Base-by-base conservation (phyloP, 2,888 invertebrate species). In the Ophonus ardosiacus region DNA sequence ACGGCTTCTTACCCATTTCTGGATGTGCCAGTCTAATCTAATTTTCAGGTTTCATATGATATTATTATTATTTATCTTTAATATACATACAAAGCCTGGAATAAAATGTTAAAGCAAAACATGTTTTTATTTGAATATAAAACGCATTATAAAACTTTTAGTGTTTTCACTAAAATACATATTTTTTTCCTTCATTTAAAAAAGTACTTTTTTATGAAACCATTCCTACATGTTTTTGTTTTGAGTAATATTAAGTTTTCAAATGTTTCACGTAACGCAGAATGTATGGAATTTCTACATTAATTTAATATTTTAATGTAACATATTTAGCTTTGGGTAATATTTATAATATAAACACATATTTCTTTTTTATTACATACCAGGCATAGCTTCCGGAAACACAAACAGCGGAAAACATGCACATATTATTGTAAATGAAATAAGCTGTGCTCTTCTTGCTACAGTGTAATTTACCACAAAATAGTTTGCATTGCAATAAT, bases 231-330 rank as follows among this genome's bases (percentile, higher is more conserved):
- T 63, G 63, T 24, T 21, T 24, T 13, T 31, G 38, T 68, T 68
- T 7, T 31, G 31, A 18, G 8, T 5, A n/a, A 38, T 68, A 68
- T 68, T 68, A 68, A 68, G 68, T 68, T 68, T 68, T 68, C 68
- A 68, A 38, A 68, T 38, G 31, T 4, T 68, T 13, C 38, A 13
- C 7, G 31, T 7, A 31, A 38, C 0, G 31, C 0, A 31, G 65
- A 68, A 68, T 68, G 68, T 68, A 31, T 68, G 38, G 68, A 68
- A 68, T 68, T 68, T 68, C n/a, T 15, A 68, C 68, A 68, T 68
- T 31, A 0, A 68, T 31, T 68, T 68, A 68, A 68, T 68, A 68
- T 68, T 68, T 24, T 24, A 63, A 21, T 21, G 63, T 63, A 31
- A 68, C 68, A 68, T 68, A 38, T 68, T 68, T 68, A 40, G n/a